Evolutionary conservation across 2,113 vertebrate species (phyloP).

Genomic region (Motacilla tschutschensis): DNA sequence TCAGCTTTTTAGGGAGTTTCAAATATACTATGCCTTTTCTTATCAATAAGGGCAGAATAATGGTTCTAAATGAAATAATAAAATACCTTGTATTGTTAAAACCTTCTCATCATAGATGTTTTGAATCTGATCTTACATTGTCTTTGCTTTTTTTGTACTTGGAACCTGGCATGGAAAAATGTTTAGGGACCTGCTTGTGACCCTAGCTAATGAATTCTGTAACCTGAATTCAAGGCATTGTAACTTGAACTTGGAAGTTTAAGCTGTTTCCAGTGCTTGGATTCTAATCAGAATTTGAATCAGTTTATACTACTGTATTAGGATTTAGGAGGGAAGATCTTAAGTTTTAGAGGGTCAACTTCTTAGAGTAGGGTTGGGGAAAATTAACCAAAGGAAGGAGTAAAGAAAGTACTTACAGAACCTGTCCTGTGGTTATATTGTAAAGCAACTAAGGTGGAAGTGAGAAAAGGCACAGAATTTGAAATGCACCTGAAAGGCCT

Average conservation of each 20-base stretch:
- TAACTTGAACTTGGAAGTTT: neutral
- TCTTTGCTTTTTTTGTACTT: neutral
- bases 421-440: neutral
- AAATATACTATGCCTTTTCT: neutral
- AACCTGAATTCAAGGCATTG: neutral
- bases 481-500: neutral
- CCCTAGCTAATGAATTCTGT: neutral
- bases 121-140: neutral
- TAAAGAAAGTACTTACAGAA: neutral
- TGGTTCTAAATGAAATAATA: neutral
- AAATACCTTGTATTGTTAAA: neutral
- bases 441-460: neutral
- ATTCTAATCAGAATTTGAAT: neutral
- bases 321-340: neutral
- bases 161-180: neutral
- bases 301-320: neutral
- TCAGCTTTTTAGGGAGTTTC: neutral
- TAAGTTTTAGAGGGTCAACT: neutral
- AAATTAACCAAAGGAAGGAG: neutral
- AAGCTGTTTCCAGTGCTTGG: neutral
- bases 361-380: neutral
- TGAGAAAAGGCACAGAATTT: neutral
- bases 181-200: neutral
- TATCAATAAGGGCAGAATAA: neutral
- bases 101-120: neutral